Evolutionary conservation across 2,888 invertebrate genomes (phyloP), one percentile per base, ranked within the genome.

Genomic region (Lordiphosa andalusiaca): DNA sequence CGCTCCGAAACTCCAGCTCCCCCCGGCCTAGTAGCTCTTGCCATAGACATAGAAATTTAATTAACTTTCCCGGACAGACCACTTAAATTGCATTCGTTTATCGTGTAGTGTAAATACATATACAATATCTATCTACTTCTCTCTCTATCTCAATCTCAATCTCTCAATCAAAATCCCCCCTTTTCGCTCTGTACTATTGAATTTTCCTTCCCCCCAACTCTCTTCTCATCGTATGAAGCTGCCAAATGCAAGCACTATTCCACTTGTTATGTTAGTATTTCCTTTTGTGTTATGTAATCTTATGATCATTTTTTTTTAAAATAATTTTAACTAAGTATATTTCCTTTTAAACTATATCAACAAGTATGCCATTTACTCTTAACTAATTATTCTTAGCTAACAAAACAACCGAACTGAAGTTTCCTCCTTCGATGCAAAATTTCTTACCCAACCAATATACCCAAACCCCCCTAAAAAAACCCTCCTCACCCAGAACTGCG

Each of bases 61-160:
- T 85, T 85, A 80, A 80, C 85, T 80, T 80, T 80, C 84, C 84
- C 84, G 73, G 67, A 84, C 58, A 46, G 59, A 64, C 71, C 76
- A 82, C 77, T 84, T 77, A 53, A 84, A 84, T 77, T 78, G 80
- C 83, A 84, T 71, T 62, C 47, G 65, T 12, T 21, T 16, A 37
- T 44, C 25, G 19, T 21, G 35, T 47, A 52, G 57, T 57, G 46
- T 47, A 47, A 33, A 23, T 39, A 51, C 21, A 36, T 47, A 12
- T 40, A 38, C 41, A 60, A 41, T 21, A 21, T 51, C 67, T 47
- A 30, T 41, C 10, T 30, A 40, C 40, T 36, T 49, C 44, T 53
- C 36, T 25, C 47, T 9, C 36, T 30, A 47, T 53, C 46, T 49
- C 38, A 63, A 16, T 53, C 36, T 25, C 47, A 6, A 30, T 30